Conservation (phyloP, 2,888 invertebrate genomes). For the Gibbula magus region DNA sequence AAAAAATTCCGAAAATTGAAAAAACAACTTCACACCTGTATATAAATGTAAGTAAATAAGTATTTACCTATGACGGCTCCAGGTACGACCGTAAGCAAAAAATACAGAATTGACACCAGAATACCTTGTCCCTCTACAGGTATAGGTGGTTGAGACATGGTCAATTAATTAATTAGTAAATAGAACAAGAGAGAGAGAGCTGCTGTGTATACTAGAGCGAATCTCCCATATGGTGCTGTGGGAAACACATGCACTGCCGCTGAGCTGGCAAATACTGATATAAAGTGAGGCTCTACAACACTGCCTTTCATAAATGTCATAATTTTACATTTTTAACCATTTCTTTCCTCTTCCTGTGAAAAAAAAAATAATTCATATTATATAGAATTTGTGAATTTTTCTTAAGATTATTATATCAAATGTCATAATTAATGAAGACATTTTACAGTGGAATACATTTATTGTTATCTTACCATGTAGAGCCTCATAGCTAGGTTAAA, state of each 20-base stretch:
- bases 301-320: background rate
- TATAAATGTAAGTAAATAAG: background rate
- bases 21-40: background rate
- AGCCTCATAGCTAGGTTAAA: background rate
- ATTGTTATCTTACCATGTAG: background rate
- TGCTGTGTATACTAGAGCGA: no score
- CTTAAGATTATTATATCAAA: background rate
- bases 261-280: background rate
- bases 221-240: no score
- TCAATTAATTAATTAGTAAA: no score
- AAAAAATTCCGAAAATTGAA: no score
- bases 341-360: background rate
- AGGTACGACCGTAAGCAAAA: background rate
- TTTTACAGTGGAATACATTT: background rate
- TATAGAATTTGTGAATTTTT: background rate
- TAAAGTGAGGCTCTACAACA: background rate
- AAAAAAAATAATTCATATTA: background rate
- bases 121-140: background rate
- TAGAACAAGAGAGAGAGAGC: no score
- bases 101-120: background rate
- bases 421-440: background rate
- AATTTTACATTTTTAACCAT: background rate
- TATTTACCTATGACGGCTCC: conserved; percentile 26
- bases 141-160: no score
- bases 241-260: background rate